Conservation (phyloP, 2,797 vertebrate species). For the Salmo trutta region DNA sequence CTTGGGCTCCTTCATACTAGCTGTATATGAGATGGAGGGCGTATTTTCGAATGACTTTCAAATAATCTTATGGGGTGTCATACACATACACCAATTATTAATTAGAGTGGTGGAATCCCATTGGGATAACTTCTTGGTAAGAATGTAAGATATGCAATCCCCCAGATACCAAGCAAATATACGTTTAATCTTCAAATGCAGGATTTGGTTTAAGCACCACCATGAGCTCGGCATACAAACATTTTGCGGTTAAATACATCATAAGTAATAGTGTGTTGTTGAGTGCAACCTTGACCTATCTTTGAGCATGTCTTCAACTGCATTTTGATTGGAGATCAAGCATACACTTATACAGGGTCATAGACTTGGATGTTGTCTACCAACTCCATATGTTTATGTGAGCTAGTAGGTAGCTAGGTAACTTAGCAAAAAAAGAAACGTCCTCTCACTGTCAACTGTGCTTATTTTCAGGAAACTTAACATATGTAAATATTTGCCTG, state of each 20-base stretch:
- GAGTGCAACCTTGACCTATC: neutral
- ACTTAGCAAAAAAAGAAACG: too few species aligned
- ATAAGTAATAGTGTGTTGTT: slow-evolving; percentile 6
- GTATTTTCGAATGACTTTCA: slow-evolving; percentile 72
- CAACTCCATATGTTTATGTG: neutral
- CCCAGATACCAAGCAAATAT: slow-evolving; percentile 23
- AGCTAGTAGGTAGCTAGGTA: neutral
- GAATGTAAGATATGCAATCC: slow-evolving; percentile 36
- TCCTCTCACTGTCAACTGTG: too few species aligned
- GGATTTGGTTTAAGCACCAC: slow-evolving; percentile 22
- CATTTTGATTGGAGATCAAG: neutral
- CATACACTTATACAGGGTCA: neutral
- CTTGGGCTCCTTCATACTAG: slow-evolving; percentile 55
- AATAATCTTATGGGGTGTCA: slow-evolving; percentile 70
- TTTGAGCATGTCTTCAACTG: neutral
- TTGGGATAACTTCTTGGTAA: slow-evolving; percentile 46
- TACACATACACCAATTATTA: slow-evolving; percentile 73
- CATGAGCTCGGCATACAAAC: slow-evolving; percentile 25
- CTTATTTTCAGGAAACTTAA: too few species aligned
- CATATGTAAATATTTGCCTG: too few species aligned
- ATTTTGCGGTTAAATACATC: slow-evolving; percentile 17
- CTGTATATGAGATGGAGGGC: slow-evolving; percentile 49
- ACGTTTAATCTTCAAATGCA: slow-evolving; percentile 40
- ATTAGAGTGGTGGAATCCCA: slow-evolving; percentile 69
- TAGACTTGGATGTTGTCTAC: too few species aligned